A percentile compares a stretch with the other conserved stretches of the same genome.
Evolutionary conservation across 2,888 invertebrate genomes (phyloP).

Genomic region (Linnaemya tessellans): DNA sequence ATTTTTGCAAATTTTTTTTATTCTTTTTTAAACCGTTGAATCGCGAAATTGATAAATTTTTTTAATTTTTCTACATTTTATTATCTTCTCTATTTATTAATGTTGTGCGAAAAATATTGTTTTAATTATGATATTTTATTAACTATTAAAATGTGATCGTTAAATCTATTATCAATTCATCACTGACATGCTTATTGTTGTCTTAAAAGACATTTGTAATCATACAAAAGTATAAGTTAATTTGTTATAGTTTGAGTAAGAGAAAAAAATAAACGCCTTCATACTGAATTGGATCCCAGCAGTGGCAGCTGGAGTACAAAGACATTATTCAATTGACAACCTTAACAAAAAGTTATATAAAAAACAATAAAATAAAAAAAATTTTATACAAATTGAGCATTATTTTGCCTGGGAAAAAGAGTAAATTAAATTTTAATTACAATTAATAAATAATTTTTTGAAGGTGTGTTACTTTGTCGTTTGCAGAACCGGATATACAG

Average conservation of each 20-base stretch:
- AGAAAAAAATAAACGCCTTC: conserved; percentile 45
- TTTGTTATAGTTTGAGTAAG: conserved; percentile 7
- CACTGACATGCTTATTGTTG: conserved; percentile 18
- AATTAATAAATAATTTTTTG: conserved; percentile 10
- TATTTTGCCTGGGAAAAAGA: neutral
- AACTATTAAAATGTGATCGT: conserved; percentile 45
- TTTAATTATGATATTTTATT: conserved; percentile 60
- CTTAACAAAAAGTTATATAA: conserved; percentile 34
- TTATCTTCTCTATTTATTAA: conserved; percentile 48
- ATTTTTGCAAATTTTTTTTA: too few species aligned
- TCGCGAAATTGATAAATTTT: neutral
- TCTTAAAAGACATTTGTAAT: neutral
- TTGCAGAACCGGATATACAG: conserved; percentile 34
- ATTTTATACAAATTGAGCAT: conserved; percentile 10
- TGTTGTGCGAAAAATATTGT: conserved; percentile 54
- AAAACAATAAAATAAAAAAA: neutral
- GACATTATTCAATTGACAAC: conserved; percentile 48
- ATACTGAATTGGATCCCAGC: conserved; percentile 43
- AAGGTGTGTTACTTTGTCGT: conserved; percentile 17
- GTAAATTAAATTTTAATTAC: neutral
- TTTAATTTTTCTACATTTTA: neutral
- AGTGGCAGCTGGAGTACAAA: neutral
- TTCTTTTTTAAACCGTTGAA: conserved; percentile 1
- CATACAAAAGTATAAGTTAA: neutral
- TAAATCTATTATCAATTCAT: conserved; percentile 51